Evolutionary conservation across 2,797 vertebrate genomes (phyloP), one percentile per base, ranked within the genome.

Genomic region (Acestrorhynchus altus): DNA sequence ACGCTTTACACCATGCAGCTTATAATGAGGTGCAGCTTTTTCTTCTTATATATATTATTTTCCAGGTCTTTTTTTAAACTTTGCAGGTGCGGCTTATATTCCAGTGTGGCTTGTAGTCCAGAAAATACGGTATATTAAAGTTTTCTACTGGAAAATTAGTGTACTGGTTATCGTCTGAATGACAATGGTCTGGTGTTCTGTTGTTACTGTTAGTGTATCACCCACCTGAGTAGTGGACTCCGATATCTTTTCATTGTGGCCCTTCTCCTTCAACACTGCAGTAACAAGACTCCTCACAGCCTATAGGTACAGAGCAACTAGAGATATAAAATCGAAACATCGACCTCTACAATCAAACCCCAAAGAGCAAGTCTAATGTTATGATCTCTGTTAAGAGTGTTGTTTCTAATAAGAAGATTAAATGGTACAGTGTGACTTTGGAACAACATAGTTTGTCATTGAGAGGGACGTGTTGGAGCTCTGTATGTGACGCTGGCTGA

Each of bases 261-360:
- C 84, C 71, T 95, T 97, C 90, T 99, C 97, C 87, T 96, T 98
- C 12, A 98, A 84, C 63, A 98, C 90, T 26, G 94, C 93, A 86
- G 95, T 93, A 78, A 98, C 90, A 24, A 99, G 94, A 83, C 90
- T 94, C 82, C 94, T 88, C 57, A 97, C 95, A 1, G 94, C 91
- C 97, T 99, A 78, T 24, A 86, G 84, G 71, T 22, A 71, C 22
- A 86, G 20, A 79, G 16, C 1, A 8, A 18, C 12, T 35, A 44
- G 35, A 54, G n/a, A 31, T 10, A 65, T 72, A 42, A 51, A n/a
- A 76, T 26, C n/a, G 47, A 26, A 59, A 44, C 0, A 40, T 9
- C 42, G 18, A 16, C 0, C 42, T 56, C 13, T 11, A 26, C 13
- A 47, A 22, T 31, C 20, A 47, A 13, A 22, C 44, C 4, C 15